Conservation (phyloP, 2,113 vertebrate species). For the Myanophis thanlyinensis region DNA sequence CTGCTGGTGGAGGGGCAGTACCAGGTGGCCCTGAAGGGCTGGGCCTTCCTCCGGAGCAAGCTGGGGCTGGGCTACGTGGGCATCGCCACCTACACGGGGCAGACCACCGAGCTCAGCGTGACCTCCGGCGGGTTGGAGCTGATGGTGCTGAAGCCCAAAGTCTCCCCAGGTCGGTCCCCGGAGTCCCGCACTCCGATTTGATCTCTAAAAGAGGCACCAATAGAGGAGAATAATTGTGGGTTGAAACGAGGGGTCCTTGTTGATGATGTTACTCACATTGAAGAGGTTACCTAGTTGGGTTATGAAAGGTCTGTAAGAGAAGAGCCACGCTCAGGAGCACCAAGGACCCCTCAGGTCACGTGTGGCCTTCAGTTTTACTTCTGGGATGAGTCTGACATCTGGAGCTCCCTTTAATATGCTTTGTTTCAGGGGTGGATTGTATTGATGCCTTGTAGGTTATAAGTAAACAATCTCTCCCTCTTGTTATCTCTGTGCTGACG, state of each 20-base stretch:
- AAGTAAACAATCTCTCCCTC: neutral
- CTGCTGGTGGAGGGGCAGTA: slow-evolving; percentile 79
- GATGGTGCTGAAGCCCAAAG: slow-evolving; percentile 78
- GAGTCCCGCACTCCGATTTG: neutral
- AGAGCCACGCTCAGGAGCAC: too few species aligned
- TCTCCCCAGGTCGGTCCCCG: slow-evolving; percentile 77
- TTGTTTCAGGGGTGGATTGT: too few species aligned
- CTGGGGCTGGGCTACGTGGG: slow-evolving; percentile 56
- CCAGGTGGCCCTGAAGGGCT: slow-evolving; percentile 70
- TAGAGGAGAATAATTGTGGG: neutral
- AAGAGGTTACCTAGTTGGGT: too few species aligned
- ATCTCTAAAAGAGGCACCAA: neutral
- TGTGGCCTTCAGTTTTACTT: neutral
- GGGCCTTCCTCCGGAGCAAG: slow-evolving; percentile 76
- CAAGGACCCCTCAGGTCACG: too few species aligned
- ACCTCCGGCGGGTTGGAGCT: slow-evolving; percentile 75
- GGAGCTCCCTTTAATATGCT: too few species aligned
- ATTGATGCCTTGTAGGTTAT: neutral
- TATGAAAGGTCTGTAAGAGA: too few species aligned
- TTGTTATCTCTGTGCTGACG: neutral
- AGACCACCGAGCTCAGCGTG: slow-evolving; percentile 82
- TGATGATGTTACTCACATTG: neutral
- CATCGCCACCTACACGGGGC: slow-evolving; percentile 52
- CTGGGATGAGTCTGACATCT: too few species aligned
- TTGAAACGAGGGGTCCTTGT: neutral